Evolutionary conservation across 2,888 invertebrate species (phyloP), one percentile per base, ranked within the genome.

Genomic region (Cryptus viduatorius): DNA sequence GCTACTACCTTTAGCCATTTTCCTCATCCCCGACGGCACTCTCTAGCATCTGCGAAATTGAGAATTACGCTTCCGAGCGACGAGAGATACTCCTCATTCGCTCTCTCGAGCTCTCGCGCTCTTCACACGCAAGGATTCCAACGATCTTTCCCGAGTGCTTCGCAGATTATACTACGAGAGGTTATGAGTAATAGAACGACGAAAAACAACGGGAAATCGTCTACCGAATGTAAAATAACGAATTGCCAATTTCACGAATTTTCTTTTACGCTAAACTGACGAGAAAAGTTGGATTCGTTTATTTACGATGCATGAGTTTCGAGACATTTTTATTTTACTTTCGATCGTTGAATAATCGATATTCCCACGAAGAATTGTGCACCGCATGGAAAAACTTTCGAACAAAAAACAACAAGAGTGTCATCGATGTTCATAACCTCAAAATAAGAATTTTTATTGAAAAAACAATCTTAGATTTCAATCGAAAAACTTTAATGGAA

Each of bases 51-150:
- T 59, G 48, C 56, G 59, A 78, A 71, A 78, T 48, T 61, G 82
- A 71, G 65, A 82, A 79, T 78, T 73, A 67, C 73, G 59, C 59
- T 24, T 29, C 46, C 48, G 44, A 5, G 16, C 37, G 16, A 24
- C 14, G 46, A 69, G 75, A 48, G 50, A 61, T n/a, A 61, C 37
- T 31, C 37, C 4, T 46, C 44, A 16, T 69, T 69, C 59, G 14
- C 59, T 53, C 29, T 61, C 56, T 68, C 61, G 69, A 37, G 37
- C 37, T 37, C 64, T 44, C 37, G 24, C 48, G 4, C 8, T 37
- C 4, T 69, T 48, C 48, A 24, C 19, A n/a, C 67, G n/a, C n/a
- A n/a, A n/a, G n/a, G n/a, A n/a, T n/a, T n/a, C n/a, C n/a, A n/a
- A n/a, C n/a, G 37, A 48, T 42, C 42, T 37, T 42, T 53, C 37